Evolutionary conservation across 2,113 vertebrate species (phyloP), one percentile per base, ranked within the genome.

Genomic region (Alethe castanea): DNA sequence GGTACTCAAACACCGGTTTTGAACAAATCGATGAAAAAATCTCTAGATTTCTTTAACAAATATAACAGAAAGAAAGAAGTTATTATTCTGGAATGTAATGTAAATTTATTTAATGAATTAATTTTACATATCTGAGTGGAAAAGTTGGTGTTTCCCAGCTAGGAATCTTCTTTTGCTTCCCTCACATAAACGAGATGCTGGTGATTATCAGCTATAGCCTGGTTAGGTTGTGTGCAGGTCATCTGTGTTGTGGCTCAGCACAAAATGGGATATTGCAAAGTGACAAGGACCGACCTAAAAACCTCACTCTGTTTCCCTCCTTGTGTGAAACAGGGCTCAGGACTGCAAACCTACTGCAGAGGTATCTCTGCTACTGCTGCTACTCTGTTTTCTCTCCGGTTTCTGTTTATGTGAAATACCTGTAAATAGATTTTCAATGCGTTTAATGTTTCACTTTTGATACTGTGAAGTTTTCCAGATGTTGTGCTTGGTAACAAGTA

Each of bases 41-140:
- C 89, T 94, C 44, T 64, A 48, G 22, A 76, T 94, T 74, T 92
- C 56, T 95, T 94, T 88, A 96, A 96, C 66, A 48, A 92, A 45
- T 53, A 1, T 71, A 94, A 82, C 2, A 45, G n/a, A 86, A 93
- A 23, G 42, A 69, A 95, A 82, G 60, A 72, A 7, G 6, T 24
- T 45, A 24, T 47, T 59, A 52, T 44, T n/a, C 17, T 94, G 44
- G 82, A 72, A 38, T 45, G 12, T 14, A 62, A 76, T 35, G 7
- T 19, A 59, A 85, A 7, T 65, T 89, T 53, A 20, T 40, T 24
- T 65, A 35, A 36, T 90, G 67, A 36, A 50, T 57, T 53, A 19
- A 35, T 81, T 94, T 81, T 61, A 54, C 1, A 2, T 76, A 23
- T 90, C 35, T 77, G 57, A 88, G 36, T 72, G 40, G 44, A 83